Evolutionary conservation across 2,113 vertebrate species (phyloP).

Genomic region (Chroicocephalus ridibundus): DNA sequence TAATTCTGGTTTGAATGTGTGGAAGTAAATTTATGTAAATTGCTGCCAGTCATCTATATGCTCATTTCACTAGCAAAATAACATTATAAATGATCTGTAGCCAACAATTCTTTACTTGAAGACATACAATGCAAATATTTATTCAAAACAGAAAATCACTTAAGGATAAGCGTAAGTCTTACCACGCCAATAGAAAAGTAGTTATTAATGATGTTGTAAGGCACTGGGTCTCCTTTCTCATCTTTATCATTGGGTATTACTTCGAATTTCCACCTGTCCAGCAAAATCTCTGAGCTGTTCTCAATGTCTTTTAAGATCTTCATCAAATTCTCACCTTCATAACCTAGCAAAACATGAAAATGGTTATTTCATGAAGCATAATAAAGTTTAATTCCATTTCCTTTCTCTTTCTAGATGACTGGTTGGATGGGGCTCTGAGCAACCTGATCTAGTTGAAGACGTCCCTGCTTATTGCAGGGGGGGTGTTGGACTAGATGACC

Average conservation of each 20-base stretch:
- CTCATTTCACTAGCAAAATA: constrained; percentile 50
- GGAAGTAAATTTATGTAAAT: constrained; percentile 59
- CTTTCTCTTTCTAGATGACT: not conserved
- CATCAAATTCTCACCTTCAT: constrained; percentile 93
- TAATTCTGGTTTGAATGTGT: constrained; percentile 24
- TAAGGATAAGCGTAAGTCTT: constrained; percentile 65
- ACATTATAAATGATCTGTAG: constrained; percentile 14
- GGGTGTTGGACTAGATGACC: not conserved
- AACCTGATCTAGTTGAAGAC: not conserved
- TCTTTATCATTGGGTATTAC: constrained; percentile 89
- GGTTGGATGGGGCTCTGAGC: not conserved
- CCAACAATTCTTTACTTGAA: constrained; percentile 22
- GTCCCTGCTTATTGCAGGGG: not conserved
- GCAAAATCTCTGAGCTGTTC: constrained; percentile 85
- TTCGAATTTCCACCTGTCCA: constrained; percentile 83
- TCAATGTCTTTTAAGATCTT: constrained; percentile 95
- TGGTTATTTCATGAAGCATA: not conserved
- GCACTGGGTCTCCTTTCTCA: constrained; percentile 92
- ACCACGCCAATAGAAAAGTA: constrained; percentile 94
- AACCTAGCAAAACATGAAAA: constrained; percentile 77
- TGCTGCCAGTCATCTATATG: constrained; percentile 36
- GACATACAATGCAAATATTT: not conserved
- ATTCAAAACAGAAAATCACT: constrained; percentile 19
- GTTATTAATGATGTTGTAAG: constrained; percentile 95
- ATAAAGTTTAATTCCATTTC: not conserved